Percentiles rank a stretch among this genome's conserved stretches.
Evolutionary conservation across 2,888 invertebrate species (phyloP).

Genomic region (Eilema depressum): DNA sequence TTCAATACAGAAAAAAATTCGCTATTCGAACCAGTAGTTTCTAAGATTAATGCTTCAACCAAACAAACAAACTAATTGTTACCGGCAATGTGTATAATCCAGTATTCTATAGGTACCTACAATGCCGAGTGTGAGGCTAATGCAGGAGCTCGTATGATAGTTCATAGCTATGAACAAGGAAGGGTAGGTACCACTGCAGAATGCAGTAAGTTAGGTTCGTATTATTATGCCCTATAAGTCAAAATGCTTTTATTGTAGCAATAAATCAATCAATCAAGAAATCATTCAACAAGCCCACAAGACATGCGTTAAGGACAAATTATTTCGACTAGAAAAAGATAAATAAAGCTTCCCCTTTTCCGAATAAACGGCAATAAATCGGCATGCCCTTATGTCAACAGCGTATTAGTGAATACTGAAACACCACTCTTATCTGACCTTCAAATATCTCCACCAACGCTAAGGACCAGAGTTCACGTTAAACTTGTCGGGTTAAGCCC

Average conservation of each 20-base stretch:
- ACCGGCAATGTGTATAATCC: too few species aligned
- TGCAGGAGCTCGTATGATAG: too few species aligned
- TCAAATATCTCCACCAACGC: conserved; percentile 21
- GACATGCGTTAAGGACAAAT: conserved; percentile 68
- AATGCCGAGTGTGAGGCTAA: too few species aligned
- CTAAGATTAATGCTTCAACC: too few species aligned
- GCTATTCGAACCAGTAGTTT: too few species aligned
- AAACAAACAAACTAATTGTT: too few species aligned
- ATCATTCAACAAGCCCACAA: conserved; percentile 57
- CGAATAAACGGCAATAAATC: conserved; percentile 82
- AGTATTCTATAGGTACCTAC: too few species aligned
- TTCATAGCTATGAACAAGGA: background rate
- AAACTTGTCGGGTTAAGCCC: conserved; percentile 71
- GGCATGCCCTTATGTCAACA: conserved; percentile 82
- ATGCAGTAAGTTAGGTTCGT: background rate
- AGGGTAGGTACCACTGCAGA: background rate
- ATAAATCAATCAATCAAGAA: conserved; percentile 49
- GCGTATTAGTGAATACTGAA: conserved; percentile 75
- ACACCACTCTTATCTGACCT: conserved; percentile 60
- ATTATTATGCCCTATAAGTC: too few species aligned
- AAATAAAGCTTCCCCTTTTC: conserved; percentile 79
- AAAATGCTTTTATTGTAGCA: conserved; percentile 1
- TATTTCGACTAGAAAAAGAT: conserved; percentile 78
- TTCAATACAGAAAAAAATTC: too few species aligned
- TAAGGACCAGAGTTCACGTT: conserved; percentile 53